Conservation (phyloP, 2,113 vertebrate genomes). For the mouse (Mus musculus) region DNA sequence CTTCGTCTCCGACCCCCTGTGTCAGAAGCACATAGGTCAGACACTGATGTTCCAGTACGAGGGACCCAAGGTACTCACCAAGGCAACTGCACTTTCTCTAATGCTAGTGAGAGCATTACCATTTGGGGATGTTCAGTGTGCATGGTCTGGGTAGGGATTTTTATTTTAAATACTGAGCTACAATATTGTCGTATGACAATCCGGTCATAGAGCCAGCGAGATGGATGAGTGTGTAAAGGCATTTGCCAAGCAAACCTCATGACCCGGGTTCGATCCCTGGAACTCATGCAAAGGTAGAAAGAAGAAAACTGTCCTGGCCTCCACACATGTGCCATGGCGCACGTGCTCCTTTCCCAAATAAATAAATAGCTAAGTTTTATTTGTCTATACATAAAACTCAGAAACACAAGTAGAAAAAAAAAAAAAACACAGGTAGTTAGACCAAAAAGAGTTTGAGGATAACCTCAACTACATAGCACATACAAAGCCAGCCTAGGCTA, state of each 20-base stretch:
- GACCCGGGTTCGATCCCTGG: background rate
- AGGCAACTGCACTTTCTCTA: background rate
- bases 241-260: no score
- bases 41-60: background rate
- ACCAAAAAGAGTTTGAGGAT: background rate
- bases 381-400: background rate
- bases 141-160: background rate
- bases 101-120: background rate
- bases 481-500: background rate
- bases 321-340: background rate
- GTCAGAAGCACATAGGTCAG: background rate
- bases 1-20: background rate
- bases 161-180: constrained; percentile 37
- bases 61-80: background rate
- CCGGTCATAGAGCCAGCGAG: background rate
- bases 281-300: background rate
- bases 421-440: background rate
- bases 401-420: constrained; percentile 18
- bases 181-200: background rate
- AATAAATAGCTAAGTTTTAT: background rate
- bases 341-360: background rate
- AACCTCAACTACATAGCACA: background rate
- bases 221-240: background rate
- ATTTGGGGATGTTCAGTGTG: background rate
- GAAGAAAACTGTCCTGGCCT: background rate